phyloP scores from a whole-genome alignment of 2,888 invertebrate species.

The Cabera pusaria region DNA sequence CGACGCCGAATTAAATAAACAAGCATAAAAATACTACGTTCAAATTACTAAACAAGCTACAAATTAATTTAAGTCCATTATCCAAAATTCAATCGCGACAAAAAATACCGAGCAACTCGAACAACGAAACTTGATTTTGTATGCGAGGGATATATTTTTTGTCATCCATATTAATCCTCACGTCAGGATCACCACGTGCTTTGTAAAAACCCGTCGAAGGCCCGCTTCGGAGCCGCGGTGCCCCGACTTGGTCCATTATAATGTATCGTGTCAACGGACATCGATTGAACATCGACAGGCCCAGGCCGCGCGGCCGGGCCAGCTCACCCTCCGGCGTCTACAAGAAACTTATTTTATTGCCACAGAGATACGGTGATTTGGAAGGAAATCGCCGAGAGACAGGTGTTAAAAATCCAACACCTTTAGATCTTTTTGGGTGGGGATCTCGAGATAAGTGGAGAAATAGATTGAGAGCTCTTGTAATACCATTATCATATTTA shows the following conservation, averaged over 20 bases:
- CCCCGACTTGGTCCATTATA: slow-evolving; percentile 75
- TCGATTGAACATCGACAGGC: slow-evolving; percentile 80
- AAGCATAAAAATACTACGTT: slow-evolving; percentile 31
- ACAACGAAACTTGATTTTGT: slow-evolving; percentile 67
- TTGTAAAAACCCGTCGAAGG: slow-evolving; percentile 78
- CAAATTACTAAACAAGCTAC: slow-evolving; percentile 49
- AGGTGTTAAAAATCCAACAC: slow-evolving; percentile 82
- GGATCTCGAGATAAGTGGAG: slow-evolving; percentile 69
- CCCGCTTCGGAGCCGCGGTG: slow-evolving; percentile 63
- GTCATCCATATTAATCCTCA: slow-evolving; percentile 79
- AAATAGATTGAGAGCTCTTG: slow-evolving; percentile 73
- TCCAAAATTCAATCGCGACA: slow-evolving; percentile 56
- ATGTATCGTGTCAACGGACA: slow-evolving; percentile 82
- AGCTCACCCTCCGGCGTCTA: slow-evolving; percentile 78
- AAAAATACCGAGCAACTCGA: slow-evolving; percentile 48
- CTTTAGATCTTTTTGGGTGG: slow-evolving; percentile 68
- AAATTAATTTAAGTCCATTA: slow-evolving; percentile 63
- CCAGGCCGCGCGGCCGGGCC: slow-evolving; percentile 43
- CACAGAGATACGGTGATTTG: slow-evolving; percentile 79
- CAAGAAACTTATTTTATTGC: slow-evolving; percentile 82
- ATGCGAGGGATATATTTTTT: slow-evolving; percentile 70
- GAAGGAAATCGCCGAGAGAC: slow-evolving; percentile 77
- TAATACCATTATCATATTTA: slow-evolving; percentile 70
- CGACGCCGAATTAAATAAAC: slow-evolving; percentile 23
- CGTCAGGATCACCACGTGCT: slow-evolving; percentile 81